A percentile compares a stretch with the other conserved stretches of the same genome.
Conservation (phyloP, 2,113 vertebrate genomes). For the Kobus ellipsiprymnus region DNA sequence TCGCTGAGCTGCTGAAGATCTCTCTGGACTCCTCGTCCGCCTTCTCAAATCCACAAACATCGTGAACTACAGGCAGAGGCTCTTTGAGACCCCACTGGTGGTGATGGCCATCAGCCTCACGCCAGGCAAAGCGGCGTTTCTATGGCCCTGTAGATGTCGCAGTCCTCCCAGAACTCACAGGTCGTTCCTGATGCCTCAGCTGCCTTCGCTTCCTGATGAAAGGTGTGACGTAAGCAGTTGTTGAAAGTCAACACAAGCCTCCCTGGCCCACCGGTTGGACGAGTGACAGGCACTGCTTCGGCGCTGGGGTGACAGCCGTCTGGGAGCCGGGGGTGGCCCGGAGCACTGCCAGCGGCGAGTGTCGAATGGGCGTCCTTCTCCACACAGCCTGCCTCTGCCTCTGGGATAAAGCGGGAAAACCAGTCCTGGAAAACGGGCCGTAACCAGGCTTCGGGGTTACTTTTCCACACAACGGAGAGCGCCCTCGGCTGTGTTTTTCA, state of each 20-base stretch:
- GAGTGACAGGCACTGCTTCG: rapidly evolving
- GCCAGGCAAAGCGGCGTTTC: neutral
- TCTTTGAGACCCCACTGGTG: neutral
- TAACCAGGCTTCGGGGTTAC: neutral
- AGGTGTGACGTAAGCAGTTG: neutral
- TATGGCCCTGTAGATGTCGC: neutral
- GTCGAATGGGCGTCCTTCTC: neutral
- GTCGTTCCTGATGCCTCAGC: neutral
- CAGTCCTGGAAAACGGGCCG: neutral
- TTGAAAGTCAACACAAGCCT: neutral
- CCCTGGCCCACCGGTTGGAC: neutral
- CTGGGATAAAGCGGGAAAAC: neutral
- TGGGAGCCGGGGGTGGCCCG: neutral
- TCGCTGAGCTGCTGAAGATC: neutral
- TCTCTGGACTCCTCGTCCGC: neutral
- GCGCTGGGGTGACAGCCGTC: rapidly evolving
- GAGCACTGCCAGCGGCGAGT: rapidly evolving
- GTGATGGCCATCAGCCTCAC: neutral
- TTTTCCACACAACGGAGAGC: neutral
- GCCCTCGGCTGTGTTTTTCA: neutral
- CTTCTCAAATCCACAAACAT: neutral
- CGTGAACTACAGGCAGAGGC: neutral
- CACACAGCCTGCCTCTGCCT: neutral
- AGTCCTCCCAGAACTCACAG: neutral
- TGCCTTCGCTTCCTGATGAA: neutral